Evolutionary conservation across 2,888 invertebrate genomes (phyloP), one percentile per base, ranked within the genome.

Genomic region (Corbicula japonica): DNA sequence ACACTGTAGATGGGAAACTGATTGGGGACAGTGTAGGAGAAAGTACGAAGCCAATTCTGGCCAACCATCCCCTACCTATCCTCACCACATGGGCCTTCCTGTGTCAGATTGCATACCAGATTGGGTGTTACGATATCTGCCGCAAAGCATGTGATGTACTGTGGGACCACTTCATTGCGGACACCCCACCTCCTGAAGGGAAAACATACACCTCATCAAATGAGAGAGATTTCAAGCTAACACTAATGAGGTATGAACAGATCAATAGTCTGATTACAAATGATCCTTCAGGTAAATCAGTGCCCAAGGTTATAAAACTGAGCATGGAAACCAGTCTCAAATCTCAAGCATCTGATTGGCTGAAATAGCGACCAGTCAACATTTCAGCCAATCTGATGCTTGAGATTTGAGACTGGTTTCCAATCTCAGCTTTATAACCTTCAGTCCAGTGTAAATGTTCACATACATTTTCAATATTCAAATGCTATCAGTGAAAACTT

Each of bases 81-180:
- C 88, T 93, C 56, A 91, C 92, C 80, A 90, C 91, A 1, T 93
- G 93, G 92, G 91, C 91, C 0, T 92, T 91, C 83, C 88, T 93
- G 3, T 85, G 87, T 62, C 87, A 93, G 93, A 88, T 92, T 69
- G 88, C 91, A 4, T 93, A 93, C 84, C 92, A 93, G 84, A 88
- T 91, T 35, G 91, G 91, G 2, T 89, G 86, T 70, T 91, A 91
- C 63, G 85, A 88, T 21, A 87, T 92, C 28, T 89, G 91, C 12
- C 76, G 83, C 26, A 86, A 90, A 26, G 92, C 92, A 1, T 91
- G 91, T 84, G 74, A 88, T 34, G 87, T 92, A 2, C 76, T 93
- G 66, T 93, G 93, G 93, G 87, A 89, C 58, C 91, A 93, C 75
- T 93, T 93, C 86, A 91, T 93, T 23, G 89, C 90, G 34, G 85